Percentiles rank a stretch among this genome's conserved stretches.
These are phyloP conservation scores for Neotoma lepida DNA, from an alignment of 2,113 vertebrate species.

Conservation along the genomic window DNA sequence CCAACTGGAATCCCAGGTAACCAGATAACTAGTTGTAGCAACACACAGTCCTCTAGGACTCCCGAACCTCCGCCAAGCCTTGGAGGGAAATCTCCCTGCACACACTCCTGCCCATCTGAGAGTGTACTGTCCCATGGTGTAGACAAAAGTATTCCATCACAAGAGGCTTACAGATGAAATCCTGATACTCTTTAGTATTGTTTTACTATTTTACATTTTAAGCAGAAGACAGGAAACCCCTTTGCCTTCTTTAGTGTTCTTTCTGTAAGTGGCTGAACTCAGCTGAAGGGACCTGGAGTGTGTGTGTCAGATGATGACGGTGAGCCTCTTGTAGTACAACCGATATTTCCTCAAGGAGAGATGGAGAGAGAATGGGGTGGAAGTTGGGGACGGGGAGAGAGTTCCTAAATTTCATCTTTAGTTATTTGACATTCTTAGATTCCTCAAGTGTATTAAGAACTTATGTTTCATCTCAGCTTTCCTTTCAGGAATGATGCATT, in stretches of 20 bases:
- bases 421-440: neutral
- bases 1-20: constrained; percentile 17
- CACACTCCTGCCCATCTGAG: neutral
- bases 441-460: neutral
- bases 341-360: neutral
- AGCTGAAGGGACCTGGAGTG: neutral
- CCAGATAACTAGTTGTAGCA: neutral
- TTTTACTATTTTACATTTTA: constrained; percentile 28
- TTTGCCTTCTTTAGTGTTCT: neutral
- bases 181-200: neutral
- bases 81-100: neutral
- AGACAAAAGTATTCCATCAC: neutral
- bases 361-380: fast-evolving
- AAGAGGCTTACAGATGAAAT: neutral
- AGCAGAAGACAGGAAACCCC: neutral
- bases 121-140: neutral
- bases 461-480: constrained; percentile 10
- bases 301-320: neutral
- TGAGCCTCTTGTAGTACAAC: neutral
- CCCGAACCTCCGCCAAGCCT: neutral
- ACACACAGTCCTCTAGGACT: neutral
- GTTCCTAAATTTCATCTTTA: neutral
- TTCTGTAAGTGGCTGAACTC: neutral
- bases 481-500: neutral
- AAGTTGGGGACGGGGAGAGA: neutral